Evolutionary conservation across 2,888 invertebrate species (phyloP), one percentile per base, ranked within the genome.

Genomic region (Agrotis exclamationis): DNA sequence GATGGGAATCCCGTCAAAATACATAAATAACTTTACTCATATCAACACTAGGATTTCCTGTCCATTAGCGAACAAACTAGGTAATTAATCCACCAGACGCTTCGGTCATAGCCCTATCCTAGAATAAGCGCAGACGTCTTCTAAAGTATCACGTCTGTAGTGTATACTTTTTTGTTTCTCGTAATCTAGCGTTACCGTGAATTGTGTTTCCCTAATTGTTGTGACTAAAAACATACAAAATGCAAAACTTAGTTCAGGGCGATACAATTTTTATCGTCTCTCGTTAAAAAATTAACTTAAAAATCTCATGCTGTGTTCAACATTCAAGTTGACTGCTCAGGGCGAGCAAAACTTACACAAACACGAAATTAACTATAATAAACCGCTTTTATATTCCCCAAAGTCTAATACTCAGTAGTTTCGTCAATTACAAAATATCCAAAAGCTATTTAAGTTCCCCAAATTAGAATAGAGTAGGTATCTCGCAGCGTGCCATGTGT

Each of bases 401-500:
- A 66, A 24, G 74, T 14, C 48, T 62, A n/a, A 64, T 45, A 56
- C 59, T 33, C 33, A 74, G 45, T 51, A 71, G 63, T 56, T 56
- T 69, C 62, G 79, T 56, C 60, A 76, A 73, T 74, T 69, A 68
- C 56, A 20, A 79, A 79, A 73, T 70, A 83, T 69, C 60, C 62
- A 54, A 62, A 81, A 67, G 67, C 74, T 67, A 82, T 80, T 70
- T 72, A 80, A 64, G 69, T 79, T 79, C 14, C 39, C 70, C 54
- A 77, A 84, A 82, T 80, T 76, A 92, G 90, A 89, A 90, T 89
- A 86, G 86, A 85, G 86, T 80, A 82, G 75, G 83, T 83, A 90
- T 91, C 91, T 89, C 88, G 86, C 87, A 89, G 88, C 89, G 89
- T 88, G 87, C 87, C 90, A 92, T 89, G 87, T 92, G 93, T 91